These are phyloP conservation scores for Laspeyria flexula DNA, from an alignment of 2,888 invertebrate genomes.

Conservation along the genomic window DNA sequence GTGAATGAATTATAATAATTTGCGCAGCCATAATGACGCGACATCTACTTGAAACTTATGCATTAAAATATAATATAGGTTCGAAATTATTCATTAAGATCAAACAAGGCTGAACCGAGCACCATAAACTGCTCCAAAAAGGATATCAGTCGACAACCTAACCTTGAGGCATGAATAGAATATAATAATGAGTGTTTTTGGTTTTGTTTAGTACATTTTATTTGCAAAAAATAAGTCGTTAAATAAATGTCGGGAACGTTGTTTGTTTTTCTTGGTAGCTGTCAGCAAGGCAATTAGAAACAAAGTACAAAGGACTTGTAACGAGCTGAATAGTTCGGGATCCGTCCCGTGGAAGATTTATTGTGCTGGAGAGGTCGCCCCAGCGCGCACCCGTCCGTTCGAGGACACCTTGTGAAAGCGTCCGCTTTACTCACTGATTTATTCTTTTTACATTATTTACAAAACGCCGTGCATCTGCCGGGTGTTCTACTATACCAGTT, in stretches of 20 bases:
- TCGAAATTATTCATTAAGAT: slow-evolving; percentile 12
- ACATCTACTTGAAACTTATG: neutral
- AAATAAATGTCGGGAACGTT: slow-evolving; percentile 50
- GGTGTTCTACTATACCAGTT: slow-evolving; percentile 3
- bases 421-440: slow-evolving; percentile 31
- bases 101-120: slow-evolving; percentile 13
- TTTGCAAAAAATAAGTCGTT: slow-evolving; percentile 69
- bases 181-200: slow-evolving; percentile 45
- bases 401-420: slow-evolving; percentile 47
- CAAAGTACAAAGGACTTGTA: slow-evolving; percentile 55
- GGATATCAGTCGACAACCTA: slow-evolving; percentile 46
- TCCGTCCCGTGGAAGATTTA: slow-evolving; percentile 54
- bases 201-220: slow-evolving; percentile 54
- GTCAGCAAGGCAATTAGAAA: slow-evolving; percentile 61
- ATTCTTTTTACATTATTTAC: slow-evolving; percentile 40
- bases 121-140: slow-evolving; percentile 30
- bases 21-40: neutral
- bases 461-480: slow-evolving; percentile 26
- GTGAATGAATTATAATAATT: slow-evolving; percentile 31
- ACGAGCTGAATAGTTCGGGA: slow-evolving; percentile 48
- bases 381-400: slow-evolving; percentile 27
- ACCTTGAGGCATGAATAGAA: slow-evolving; percentile 57
- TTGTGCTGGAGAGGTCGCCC: slow-evolving; percentile 40
- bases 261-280: slow-evolving; percentile 52
- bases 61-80: neutral